A percentile compares a stretch with the other conserved stretches of the same genome.
phyloP scores from a whole-genome alignment of 1,140 invertebrate species.

The Ylistrum balloti region DNA sequence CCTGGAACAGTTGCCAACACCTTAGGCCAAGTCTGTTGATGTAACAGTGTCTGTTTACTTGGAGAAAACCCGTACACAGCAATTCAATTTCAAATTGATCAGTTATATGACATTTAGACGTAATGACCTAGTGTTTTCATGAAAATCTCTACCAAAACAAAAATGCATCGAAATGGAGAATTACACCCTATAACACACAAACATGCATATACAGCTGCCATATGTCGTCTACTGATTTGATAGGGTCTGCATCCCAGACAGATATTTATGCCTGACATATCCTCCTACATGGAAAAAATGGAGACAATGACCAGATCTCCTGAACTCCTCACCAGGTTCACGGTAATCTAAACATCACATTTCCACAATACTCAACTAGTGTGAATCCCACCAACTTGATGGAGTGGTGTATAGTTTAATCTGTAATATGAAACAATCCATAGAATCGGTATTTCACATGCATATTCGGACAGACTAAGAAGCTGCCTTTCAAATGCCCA shows the following conservation, averaged over 20 bases:
- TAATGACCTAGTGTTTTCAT: neutral
- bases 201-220: neutral
- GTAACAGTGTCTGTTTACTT: neutral
- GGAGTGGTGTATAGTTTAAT: neutral
- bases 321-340: neutral
- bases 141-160: conserved; percentile 18
- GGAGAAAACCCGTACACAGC: neutral
- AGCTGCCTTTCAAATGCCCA: no score
- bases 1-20: neutral
- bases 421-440: neutral
- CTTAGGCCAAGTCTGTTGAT: neutral
- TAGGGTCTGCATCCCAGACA: neutral
- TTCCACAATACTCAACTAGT: no score
- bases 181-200: neutral
- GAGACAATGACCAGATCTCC: neutral
- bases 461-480: neutral
- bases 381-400: neutral
- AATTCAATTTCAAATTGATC: conserved; percentile 20
- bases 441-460: neutral
- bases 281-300: neutral
- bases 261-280: conserved; percentile 17
- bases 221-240: neutral
- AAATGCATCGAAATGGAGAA: conserved; percentile 28
- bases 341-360: neutral
- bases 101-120: neutral